These are phyloP conservation scores for Trachelus iudaicus DNA, from an alignment of 2,888 invertebrate genomes.

Conservation along the genomic window DNA sequence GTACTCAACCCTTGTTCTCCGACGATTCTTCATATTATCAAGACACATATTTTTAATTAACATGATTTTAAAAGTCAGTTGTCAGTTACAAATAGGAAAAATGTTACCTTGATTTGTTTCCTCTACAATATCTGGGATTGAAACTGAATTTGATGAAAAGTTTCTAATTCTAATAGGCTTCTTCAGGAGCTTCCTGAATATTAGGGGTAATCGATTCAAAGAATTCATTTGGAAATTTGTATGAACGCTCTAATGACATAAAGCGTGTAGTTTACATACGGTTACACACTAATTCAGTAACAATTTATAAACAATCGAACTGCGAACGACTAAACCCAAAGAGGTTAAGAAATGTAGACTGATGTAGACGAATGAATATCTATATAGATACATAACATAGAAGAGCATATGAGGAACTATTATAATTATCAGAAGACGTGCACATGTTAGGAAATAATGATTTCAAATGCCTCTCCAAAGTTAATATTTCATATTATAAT, in stretches of 20 bases:
- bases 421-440: too few relatives aligned
- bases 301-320: not conserved
- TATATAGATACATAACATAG: too few relatives aligned
- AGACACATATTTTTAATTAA: slow-evolving; percentile 14
- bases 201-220: slow-evolving; percentile 13
- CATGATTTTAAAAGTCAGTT: not conserved
- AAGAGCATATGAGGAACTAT: too few relatives aligned
- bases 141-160: slow-evolving; percentile 19
- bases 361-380: too few relatives aligned
- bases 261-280: not conserved
- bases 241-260: not conserved
- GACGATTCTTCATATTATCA: not conserved
- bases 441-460: too few relatives aligned
- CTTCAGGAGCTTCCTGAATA: slow-evolving; percentile 14
- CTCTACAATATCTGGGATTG: slow-evolving; percentile 13
- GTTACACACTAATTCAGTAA: not conserved
- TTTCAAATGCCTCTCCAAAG: too few relatives aligned
- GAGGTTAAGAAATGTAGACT: too few relatives aligned
- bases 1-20: not conserved
- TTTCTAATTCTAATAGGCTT: slow-evolving; percentile 7
- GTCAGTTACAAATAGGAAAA: not conserved
- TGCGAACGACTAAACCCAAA: not conserved
- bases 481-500: too few relatives aligned
- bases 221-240: slow-evolving; percentile 20
- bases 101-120: slow-evolving; percentile 20